Evolutionary conservation across 2,888 invertebrate genomes (phyloP).

Genomic region (Phengaris alcon): DNA sequence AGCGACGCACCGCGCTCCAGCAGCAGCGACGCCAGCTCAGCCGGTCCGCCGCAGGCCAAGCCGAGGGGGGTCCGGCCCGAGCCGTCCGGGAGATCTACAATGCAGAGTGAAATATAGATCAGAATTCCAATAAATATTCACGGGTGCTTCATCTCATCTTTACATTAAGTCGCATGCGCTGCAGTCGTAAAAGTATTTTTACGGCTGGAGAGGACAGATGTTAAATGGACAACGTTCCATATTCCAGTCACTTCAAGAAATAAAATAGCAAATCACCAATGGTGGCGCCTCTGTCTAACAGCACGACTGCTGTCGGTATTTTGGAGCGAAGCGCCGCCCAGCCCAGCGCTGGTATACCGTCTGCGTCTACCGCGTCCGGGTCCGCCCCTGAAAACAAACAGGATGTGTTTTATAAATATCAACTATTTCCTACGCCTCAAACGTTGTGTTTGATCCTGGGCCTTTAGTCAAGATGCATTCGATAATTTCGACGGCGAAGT

Average conservation of each 20-base stretch:
- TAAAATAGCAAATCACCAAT: constrained; percentile 66
- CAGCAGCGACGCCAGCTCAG: constrained; percentile 86
- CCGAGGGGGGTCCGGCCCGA: constrained; percentile 95
- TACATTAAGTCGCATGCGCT: no score
- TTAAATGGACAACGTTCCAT: background rate
- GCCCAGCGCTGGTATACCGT: constrained; percentile 92
- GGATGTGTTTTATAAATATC: no score
- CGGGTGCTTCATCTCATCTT: no score
- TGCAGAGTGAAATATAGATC: background rate
- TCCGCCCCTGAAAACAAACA: constrained; percentile 80
- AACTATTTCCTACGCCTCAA: no score
- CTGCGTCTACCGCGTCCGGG: constrained; percentile 88
- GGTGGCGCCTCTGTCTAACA: constrained; percentile 90
- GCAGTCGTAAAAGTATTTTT: no score
- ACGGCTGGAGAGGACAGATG: no score
- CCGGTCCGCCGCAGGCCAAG: constrained; percentile 86
- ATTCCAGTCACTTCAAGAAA: background rate
- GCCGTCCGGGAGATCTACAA: constrained; percentile 85
- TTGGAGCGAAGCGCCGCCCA: constrained; percentile 96
- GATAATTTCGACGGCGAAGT: no score
- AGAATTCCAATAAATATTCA: no score
- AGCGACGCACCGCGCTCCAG: constrained; percentile 93
- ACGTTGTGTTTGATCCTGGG: no score
- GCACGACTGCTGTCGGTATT: constrained; percentile 70
- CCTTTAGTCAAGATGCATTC: no score